Conservation (phyloP, 1,140 invertebrate genomes). For the Adelges cooleyi region DNA sequence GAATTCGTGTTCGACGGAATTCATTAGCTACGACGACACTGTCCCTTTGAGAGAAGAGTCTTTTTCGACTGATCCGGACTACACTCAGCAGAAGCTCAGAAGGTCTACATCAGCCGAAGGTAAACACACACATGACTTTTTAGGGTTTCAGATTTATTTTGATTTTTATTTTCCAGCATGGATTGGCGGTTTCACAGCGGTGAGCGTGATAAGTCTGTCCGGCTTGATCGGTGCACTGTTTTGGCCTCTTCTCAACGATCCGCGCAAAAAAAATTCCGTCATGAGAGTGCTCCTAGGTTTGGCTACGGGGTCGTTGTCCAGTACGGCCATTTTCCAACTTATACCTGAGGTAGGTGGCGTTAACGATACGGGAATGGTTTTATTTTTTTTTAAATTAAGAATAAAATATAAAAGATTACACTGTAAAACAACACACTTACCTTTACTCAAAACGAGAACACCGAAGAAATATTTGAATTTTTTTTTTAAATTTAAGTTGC, state of each 20-base stretch:
- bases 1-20: background rate
- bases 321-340: constrained; percentile 51
- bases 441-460: too few relatives aligned
- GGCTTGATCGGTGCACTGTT: constrained; percentile 49
- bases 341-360: constrained; percentile 47
- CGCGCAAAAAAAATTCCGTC: constrained; percentile 38
- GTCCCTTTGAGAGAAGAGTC: background rate
- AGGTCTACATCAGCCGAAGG: background rate
- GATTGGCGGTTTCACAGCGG: constrained; percentile 48
- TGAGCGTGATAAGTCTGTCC: constrained; percentile 50
- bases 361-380: too few relatives aligned
- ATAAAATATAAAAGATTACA: too few relatives aligned
- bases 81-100: background rate
- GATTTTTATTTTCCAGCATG: constrained; percentile 41
- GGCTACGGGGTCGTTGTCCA: constrained; percentile 53
- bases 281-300: constrained; percentile 51
- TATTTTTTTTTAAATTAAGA: too few relatives aligned
- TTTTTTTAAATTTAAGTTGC: too few relatives aligned
- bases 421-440: too few relatives aligned
- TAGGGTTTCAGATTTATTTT: background rate
- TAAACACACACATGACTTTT: background rate
- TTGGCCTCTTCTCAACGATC: constrained; percentile 48
- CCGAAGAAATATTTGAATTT: too few relatives aligned
- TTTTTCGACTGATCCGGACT: background rate
- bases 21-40: constrained; percentile 6